A percentile compares a stretch with the other conserved stretches of the same genome.
These are phyloP conservation scores for Mimumesa dahlbomi DNA, from an alignment of 2,888 invertebrate species.

Conservation along the genomic window DNA sequence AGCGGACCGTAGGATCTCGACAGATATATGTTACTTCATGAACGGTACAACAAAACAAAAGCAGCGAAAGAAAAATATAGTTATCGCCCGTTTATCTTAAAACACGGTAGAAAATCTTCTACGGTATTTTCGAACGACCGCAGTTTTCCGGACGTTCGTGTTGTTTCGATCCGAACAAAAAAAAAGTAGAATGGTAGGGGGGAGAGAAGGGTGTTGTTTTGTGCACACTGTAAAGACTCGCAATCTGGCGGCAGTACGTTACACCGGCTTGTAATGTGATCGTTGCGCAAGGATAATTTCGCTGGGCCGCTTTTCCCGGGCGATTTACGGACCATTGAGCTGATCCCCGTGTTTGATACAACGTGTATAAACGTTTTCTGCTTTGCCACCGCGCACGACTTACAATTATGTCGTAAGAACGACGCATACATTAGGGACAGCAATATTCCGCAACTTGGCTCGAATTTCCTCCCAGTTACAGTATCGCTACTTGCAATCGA, in stretches of 20 bases:
- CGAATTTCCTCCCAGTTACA: constrained; percentile 25
- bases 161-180: too few relatives aligned
- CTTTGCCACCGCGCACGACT: constrained; percentile 15
- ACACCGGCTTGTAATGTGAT: too few relatives aligned
- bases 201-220: too few relatives aligned
- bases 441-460: constrained; percentile 26
- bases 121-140: not conserved
- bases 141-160: too few relatives aligned
- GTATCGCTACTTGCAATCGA: constrained; percentile 11
- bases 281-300: constrained; percentile 33
- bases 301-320: constrained; percentile 12
- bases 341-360: constrained; percentile 25
- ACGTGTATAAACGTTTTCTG: constrained; percentile 6
- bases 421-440: constrained; percentile 22
- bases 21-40: not conserved
- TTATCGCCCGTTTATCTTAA: not conserved
- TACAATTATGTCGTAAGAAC: constrained; percentile 24
- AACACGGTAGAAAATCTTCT: not conserved
- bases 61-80: too few relatives aligned
- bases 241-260: too few relatives aligned
- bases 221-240: too few relatives aligned
- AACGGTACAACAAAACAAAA: too few relatives aligned
- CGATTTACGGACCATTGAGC: constrained; percentile 39
- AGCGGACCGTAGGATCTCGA: not conserved
- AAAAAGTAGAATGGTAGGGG: too few relatives aligned